These are phyloP conservation scores for Ptilodon capucinus DNA, from an alignment of 2,888 invertebrate genomes.

Conservation along the genomic window DNA sequence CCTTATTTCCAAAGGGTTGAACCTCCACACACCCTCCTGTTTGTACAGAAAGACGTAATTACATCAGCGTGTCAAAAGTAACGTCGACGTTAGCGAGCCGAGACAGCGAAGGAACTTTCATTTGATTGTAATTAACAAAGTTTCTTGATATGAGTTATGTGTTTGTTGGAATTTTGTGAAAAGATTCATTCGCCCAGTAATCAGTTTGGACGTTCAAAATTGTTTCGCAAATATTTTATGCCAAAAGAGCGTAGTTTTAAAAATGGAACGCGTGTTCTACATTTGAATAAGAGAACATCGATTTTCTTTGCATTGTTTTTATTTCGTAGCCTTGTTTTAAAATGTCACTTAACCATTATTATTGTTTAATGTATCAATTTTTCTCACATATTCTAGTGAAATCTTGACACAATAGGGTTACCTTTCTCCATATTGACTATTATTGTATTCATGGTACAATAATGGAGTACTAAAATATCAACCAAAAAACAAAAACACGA, in stretches of 20 bases:
- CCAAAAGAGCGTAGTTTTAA: not conserved
- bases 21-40: constrained; percentile 1
- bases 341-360: no score
- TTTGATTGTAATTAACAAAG: constrained; percentile 32
- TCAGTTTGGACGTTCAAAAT: not conserved
- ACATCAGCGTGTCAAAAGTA: constrained; percentile 30
- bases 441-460: not conserved
- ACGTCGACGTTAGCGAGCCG: constrained; percentile 14
- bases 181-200: not conserved
- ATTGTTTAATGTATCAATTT: not conserved
- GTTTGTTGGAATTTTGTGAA: constrained; percentile 9
- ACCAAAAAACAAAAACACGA: not conserved
- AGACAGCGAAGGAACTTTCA: constrained; percentile 17
- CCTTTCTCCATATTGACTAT: no score
- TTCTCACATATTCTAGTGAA: not conserved
- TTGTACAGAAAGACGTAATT: constrained; percentile 22
- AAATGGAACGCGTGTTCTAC: not conserved
- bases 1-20: not conserved
- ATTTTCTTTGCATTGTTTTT: not conserved
- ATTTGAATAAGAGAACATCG: not conserved
- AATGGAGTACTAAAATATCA: not conserved
- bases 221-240: not conserved
- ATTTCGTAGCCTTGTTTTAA: no score
- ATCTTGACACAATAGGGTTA: not conserved
- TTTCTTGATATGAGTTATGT: constrained; percentile 17